Evolutionary conservation across 2,113 vertebrate genomes (phyloP).

Genomic region (Diglossa brunneiventris): DNA sequence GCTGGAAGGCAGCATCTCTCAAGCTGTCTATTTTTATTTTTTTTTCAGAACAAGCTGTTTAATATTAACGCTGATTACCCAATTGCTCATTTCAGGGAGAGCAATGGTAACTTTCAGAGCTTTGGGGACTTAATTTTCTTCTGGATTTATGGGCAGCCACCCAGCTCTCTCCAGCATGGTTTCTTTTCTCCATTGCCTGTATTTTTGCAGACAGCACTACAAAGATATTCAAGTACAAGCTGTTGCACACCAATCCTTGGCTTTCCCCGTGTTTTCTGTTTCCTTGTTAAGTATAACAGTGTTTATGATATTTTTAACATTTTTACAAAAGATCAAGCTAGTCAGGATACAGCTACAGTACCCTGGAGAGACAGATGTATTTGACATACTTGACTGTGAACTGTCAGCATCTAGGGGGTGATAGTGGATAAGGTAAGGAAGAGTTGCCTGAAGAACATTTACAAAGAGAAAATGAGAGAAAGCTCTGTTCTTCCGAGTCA

Average conservation of each 20-base stretch:
- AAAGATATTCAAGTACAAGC: neutral
- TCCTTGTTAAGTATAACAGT: neutral
- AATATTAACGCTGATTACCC: slow-evolving; percentile 52
- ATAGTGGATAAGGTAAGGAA: slow-evolving; percentile 58
- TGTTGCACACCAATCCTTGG: neutral
- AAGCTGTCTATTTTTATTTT: neutral
- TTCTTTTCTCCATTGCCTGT: neutral
- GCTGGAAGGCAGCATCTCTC: slow-evolving; percentile 19
- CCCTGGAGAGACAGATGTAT: neutral
- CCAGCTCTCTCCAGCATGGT: slow-evolving; percentile 53
- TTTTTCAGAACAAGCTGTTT: neutral
- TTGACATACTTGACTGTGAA: neutral
- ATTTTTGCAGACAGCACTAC: neutral
- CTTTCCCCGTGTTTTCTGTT: neutral
- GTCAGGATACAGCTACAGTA: neutral
- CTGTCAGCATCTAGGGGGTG: slow-evolving; percentile 54
- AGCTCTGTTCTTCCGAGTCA: neutral
- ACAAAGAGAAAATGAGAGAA: neutral
- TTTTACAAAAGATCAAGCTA: neutral
- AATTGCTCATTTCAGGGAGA: slow-evolving; percentile 41
- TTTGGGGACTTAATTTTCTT: slow-evolving; percentile 50
- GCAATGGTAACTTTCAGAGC: neutral
- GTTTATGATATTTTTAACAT: neutral
- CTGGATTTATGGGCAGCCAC: slow-evolving; percentile 59
- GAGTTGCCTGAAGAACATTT: neutral